phyloP scores from a whole-genome alignment of 2,888 invertebrate species.

The Eupithecia subumbrata region DNA sequence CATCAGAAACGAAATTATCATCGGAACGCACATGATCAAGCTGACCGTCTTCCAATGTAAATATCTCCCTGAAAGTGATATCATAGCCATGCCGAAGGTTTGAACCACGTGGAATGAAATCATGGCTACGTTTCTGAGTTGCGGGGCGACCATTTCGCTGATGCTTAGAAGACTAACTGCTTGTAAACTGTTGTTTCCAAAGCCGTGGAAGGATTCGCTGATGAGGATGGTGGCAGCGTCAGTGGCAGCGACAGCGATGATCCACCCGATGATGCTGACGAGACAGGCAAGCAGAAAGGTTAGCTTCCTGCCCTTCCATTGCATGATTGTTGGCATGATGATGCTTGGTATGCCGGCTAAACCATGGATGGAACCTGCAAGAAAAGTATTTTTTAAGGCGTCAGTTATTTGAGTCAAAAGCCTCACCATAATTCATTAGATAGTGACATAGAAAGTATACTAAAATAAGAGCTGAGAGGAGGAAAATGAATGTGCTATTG shows the following conservation, averaged over 20 bases:
- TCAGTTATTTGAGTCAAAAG: background rate
- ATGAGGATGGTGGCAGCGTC: constrained; percentile 35
- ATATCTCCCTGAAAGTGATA: constrained; percentile 38
- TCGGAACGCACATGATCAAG: constrained; percentile 38
- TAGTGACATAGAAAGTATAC: background rate
- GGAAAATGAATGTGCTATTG: too few species aligned
- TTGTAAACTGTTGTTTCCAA: constrained; percentile 43
- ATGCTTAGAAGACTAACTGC: constrained; percentile 42
- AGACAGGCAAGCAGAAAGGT: constrained; percentile 46
- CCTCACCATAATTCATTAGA: background rate
- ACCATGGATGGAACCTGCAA: constrained; percentile 48
- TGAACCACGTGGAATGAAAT: constrained; percentile 37
- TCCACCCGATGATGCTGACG: constrained; percentile 43
- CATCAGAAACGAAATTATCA: constrained; percentile 27
- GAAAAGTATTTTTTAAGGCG: background rate
- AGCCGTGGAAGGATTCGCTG: constrained; percentile 46
- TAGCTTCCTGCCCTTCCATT: constrained; percentile 45
- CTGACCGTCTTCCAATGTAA: constrained; percentile 45
- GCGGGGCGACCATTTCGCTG: constrained; percentile 46
- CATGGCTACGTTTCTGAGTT: constrained; percentile 40
- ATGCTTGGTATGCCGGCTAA: constrained; percentile 48
- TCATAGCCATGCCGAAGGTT: constrained; percentile 39
- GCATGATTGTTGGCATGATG: constrained; percentile 46
- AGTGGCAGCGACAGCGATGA: constrained; percentile 34
- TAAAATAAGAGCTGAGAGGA: background rate